Conservation (phyloP, 2,113 vertebrate species). For the Sorex araneus region DNA sequence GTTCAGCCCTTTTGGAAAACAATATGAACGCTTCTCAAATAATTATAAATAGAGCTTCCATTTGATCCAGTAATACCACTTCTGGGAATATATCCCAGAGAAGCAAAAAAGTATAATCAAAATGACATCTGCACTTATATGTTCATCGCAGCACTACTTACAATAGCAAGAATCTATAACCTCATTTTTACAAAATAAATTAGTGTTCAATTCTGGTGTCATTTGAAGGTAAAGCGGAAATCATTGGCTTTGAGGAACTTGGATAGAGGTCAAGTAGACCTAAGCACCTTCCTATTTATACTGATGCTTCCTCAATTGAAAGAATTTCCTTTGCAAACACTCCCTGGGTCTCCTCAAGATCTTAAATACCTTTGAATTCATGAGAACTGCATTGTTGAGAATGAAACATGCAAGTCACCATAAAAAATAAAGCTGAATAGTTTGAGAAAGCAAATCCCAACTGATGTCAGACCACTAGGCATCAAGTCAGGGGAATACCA, state of each 20-base stretch:
- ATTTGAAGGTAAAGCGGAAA: neutral
- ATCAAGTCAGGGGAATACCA: neutral
- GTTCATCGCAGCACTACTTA: too few relatives aligned
- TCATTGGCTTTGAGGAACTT: neutral
- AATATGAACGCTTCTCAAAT: too few relatives aligned
- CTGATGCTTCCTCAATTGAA: accelerated
- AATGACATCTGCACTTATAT: too few relatives aligned
- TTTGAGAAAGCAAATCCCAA: neutral
- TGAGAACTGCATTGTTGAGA: neutral
- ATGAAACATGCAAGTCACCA: neutral
- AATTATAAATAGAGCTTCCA: too few relatives aligned
- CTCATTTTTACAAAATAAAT: neutral
- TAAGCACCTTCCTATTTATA: too few relatives aligned
- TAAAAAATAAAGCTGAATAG: neutral
- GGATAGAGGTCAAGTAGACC: neutral
- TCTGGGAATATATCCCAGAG: too few relatives aligned
- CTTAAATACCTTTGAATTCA: neutral
- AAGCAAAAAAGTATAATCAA: too few relatives aligned
- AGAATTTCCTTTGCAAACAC: too few relatives aligned
- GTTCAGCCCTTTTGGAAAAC: too few relatives aligned
- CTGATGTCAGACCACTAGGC: neutral
- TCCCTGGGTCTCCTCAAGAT: neutral
- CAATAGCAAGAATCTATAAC: too few relatives aligned
- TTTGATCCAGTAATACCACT: too few relatives aligned
- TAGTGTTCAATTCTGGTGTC: neutral